phyloP scores from a whole-genome alignment of 2,797 vertebrate genomes.

The Pangasius krempfi region DNA sequence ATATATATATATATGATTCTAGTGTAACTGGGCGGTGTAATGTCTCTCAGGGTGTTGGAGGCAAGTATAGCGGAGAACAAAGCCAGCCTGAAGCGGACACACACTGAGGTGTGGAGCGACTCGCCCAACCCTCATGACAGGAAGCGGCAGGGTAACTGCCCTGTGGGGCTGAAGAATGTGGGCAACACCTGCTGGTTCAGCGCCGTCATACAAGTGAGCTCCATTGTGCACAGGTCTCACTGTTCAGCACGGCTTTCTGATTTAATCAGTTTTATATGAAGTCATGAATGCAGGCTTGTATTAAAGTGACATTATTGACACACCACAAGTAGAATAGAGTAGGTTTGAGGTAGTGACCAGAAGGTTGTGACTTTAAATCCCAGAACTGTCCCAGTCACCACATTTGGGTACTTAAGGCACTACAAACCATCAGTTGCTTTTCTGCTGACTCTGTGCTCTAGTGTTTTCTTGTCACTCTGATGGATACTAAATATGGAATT shows the following conservation, averaged over 20 bases:
- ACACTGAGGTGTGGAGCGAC: conserved; percentile 95
- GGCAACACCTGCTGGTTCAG: conserved; percentile 99
- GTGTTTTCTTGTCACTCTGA: too few species aligned
- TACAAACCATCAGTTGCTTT: not conserved
- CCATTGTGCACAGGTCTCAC: conserved; percentile 10
- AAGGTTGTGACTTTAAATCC: not conserved
- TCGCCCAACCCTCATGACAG: conserved; percentile 96
- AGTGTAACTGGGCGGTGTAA: not conserved
- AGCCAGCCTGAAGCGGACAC: conserved; percentile 91
- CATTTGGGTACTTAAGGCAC: not conserved
- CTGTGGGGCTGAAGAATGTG: conserved; percentile 96
- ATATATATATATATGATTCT: not conserved
- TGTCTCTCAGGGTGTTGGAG: conserved; percentile 86
- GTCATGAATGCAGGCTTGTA: not conserved
- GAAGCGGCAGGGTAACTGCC: conserved; percentile 90
- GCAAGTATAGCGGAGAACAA: conserved; percentile 99
- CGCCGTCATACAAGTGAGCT: conserved; percentile 94
- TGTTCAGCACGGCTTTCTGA: not conserved
- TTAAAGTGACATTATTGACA: not conserved
- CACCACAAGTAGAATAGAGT: not conserved
- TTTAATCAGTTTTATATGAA: not conserved
- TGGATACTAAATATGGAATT: not conserved
- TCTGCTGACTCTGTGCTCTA: not conserved
- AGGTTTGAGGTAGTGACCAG: not conserved
- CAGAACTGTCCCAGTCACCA: not conserved